Evolutionary conservation across 2,113 vertebrate genomes (phyloP), one percentile per base, ranked within the genome.

Genomic region (Apodemus speciosus): DNA sequence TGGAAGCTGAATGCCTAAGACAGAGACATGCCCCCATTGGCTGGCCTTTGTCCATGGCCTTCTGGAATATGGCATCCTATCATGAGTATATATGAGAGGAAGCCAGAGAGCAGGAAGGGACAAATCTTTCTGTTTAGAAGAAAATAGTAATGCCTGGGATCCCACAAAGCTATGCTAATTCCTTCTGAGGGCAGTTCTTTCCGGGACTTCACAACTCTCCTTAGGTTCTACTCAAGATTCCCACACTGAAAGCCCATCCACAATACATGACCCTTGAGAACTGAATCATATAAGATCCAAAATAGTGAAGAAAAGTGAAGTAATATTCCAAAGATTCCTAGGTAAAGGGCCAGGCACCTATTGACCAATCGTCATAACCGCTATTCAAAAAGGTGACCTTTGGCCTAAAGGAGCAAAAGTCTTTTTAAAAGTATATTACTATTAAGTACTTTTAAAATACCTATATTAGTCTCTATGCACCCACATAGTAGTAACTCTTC

Each of bases 381-480:
- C 18, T 27, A 64, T 10, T 80, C 58, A 25, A 91, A 43, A 49
- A 79, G 86, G 64, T 66, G 38, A 75, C 60, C 1, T 73, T 32
- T 71, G 32, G 6, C 32, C 25, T 69, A 0, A 49, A 90, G 3
- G 53, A 86, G 5, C 32, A 93, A 89, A 75, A 84, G 25, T 7
- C 58, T 8, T 68, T 93, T 95, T 58, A 0, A 80, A 91, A 58
- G 91, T 35, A 25, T 56, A 84, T 73, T 88, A 91, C 71, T 72
- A 56, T 56, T 88, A 85, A 88, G 30, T 69, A 72, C 49, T 40
- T 18, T 76, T 88, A 49, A 95, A 72, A 92, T 32, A 46, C 43
- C 9, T 13, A 88, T 66, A 16, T 21, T 0, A 30, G 1, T 40
- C 2, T 77, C 23, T 30, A 49, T 40, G 60, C 40, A 89, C 80